Percentiles rank a stretch among this genome's conserved stretches.
These are phyloP conservation scores for Antheraea assamensis DNA, from an alignment of 2,888 invertebrate species.

Conservation along the genomic window DNA sequence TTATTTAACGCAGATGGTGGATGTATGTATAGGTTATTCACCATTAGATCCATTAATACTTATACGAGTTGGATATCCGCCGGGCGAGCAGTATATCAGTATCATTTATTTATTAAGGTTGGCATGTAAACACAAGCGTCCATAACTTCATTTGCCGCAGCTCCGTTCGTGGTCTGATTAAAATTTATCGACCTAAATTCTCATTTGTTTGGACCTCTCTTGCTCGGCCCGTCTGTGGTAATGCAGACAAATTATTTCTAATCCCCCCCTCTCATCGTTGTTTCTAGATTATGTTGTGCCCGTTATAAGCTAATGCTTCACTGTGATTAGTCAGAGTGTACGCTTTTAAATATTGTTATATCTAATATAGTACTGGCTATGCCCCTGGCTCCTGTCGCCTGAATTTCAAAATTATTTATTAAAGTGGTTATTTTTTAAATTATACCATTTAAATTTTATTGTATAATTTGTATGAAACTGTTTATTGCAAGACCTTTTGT, in stretches of 20 bases:
- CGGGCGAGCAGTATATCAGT: slow-evolving; percentile 21
- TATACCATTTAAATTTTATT: too few relatives aligned
- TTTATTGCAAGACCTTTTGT: too few relatives aligned
- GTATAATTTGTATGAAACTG: too few relatives aligned
- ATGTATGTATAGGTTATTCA: not conserved
- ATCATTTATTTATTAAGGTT: slow-evolving; percentile 38
- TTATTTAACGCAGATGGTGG: not conserved
- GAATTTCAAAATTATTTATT: too few relatives aligned
- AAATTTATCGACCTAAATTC: slow-evolving; percentile 61
- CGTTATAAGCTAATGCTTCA: too few relatives aligned
- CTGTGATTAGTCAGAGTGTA: not conserved
- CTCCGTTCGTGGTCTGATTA: slow-evolving; percentile 50
- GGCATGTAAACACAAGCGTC: slow-evolving; percentile 45
- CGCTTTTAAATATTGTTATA: too few relatives aligned
- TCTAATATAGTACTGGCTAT: too few relatives aligned
- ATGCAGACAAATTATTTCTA: slow-evolving; percentile 40
- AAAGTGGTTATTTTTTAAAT: too few relatives aligned
- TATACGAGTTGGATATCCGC: not conserved
- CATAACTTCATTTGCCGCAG: slow-evolving; percentile 55
- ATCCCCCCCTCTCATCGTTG: slow-evolving; percentile 26
- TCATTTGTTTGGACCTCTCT: slow-evolving; percentile 42
- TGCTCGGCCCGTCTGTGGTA: slow-evolving; percentile 25
- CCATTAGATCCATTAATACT: slow-evolving; percentile 5
- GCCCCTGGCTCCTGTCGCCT: too few relatives aligned
- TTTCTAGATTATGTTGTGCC: slow-evolving; percentile 17